phyloP scores from a whole-genome alignment of 2,888 invertebrate species.

The Drosophila nr. medialis region DNA sequence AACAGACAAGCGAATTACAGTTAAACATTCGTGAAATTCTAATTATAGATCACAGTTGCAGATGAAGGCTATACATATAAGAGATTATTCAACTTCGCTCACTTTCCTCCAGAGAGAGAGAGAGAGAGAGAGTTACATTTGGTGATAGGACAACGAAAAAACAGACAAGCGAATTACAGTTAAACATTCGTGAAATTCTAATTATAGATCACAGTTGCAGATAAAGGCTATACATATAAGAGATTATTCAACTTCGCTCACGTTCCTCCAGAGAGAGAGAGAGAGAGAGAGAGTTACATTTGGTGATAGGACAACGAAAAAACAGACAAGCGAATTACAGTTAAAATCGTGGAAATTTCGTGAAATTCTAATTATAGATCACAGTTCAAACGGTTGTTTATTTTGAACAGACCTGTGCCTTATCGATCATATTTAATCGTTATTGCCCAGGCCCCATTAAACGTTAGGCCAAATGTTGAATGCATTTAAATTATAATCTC shows the following conservation, averaged over 20 bases:
- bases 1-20: too few relatives aligned
- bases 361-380: conserved; percentile 4
- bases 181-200: too few relatives aligned
- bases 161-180: too few relatives aligned
- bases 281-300: background rate
- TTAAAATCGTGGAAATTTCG: too few relatives aligned
- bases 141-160: too few relatives aligned
- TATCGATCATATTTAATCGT: conserved; percentile 11
- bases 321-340: background rate
- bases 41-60: too few relatives aligned
- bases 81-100: conserved; percentile 10
- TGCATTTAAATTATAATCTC: background rate
- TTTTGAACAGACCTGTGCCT: background rate
- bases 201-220: too few relatives aligned
- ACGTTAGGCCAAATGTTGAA: too few relatives aligned
- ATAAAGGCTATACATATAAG: conserved; percentile 40
- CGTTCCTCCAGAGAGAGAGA: background rate
- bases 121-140: background rate
- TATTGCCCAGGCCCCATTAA: too few relatives aligned
- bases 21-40: too few relatives aligned
- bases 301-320: conserved; percentile 1
- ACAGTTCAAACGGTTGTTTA: background rate
- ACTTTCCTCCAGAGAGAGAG: background rate
- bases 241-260: conserved; percentile 11
- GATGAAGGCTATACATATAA: conserved; percentile 44